Conservation (phyloP, 2,797 vertebrate species). For the Etheostoma perlongum region DNA sequence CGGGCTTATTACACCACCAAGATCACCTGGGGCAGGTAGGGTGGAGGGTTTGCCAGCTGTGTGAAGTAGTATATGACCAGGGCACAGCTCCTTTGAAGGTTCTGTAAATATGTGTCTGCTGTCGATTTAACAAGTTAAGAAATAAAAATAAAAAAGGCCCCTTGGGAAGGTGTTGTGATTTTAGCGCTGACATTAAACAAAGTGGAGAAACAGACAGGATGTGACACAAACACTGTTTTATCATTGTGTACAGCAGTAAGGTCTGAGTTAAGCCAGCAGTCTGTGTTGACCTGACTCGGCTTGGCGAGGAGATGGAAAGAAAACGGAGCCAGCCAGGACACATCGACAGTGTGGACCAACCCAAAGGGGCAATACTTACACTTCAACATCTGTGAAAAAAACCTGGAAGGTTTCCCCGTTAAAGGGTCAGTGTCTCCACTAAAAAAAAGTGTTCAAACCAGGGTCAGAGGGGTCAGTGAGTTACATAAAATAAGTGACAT, state of each 20-base stretch:
- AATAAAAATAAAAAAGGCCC: slow-evolving; percentile 35
- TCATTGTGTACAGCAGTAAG: slow-evolving; percentile 36
- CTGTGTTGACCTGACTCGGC: slow-evolving; percentile 33
- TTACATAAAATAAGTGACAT: not conserved
- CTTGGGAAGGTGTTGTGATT: slow-evolving; percentile 56
- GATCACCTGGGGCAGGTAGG: slow-evolving; percentile 68
- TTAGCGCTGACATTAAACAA: slow-evolving; percentile 48
- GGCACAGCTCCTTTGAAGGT: slow-evolving; percentile 66
- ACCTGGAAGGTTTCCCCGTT: not conserved
- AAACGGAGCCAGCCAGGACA: not conserved
- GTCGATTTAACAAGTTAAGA: slow-evolving; percentile 64
- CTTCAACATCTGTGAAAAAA: slow-evolving; percentile 14
- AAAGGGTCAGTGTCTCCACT: not conserved
- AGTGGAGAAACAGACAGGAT: slow-evolving; percentile 47
- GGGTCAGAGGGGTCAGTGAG: not conserved
- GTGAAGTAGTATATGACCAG: slow-evolving; percentile 50
- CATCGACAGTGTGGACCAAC: not conserved
- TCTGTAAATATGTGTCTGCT: slow-evolving; percentile 74
- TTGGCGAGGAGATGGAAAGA: slow-evolving; percentile 18
- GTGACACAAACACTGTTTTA: slow-evolving; percentile 55
- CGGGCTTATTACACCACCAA: slow-evolving; percentile 52
- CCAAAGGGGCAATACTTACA: not conserved
- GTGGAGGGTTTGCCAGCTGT: slow-evolving; percentile 59
- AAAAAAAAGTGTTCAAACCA: not conserved
- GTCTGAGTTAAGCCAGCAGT: slow-evolving; percentile 32